These are phyloP conservation scores for Sesamia inferens DNA, from an alignment of 2,888 invertebrate genomes.

Conservation along the genomic window DNA sequence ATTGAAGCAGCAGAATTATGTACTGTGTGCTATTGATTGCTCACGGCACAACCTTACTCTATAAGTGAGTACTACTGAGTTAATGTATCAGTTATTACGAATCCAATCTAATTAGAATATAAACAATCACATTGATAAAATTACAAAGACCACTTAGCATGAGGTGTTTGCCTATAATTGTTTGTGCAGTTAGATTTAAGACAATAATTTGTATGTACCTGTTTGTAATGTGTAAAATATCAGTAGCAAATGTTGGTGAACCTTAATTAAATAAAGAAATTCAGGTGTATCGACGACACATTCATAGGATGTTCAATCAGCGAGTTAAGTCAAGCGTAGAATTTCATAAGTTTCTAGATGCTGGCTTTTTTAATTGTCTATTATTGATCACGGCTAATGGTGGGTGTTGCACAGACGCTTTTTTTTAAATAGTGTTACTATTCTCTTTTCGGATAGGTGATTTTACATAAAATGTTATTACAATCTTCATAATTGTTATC, in stretches of 20 bases:
- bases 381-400: background rate
- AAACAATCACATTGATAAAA: too few species aligned
- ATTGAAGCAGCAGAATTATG: background rate
- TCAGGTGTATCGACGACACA: background rate
- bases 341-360: background rate
- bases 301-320: background rate
- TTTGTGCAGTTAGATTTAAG: too few species aligned
- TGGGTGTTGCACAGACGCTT: too few species aligned
- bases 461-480: background rate
- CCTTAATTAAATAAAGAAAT: too few species aligned
- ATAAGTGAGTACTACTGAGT: constrained; percentile 10
- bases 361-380: background rate
- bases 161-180: too few species aligned
- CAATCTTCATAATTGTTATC: background rate
- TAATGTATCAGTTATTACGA: too few species aligned
- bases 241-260: too few species aligned
- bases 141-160: too few species aligned
- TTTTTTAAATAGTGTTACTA: background rate
- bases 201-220: too few species aligned
- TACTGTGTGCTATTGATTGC: constrained; percentile 1
- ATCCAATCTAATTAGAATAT: too few species aligned
- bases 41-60: background rate
- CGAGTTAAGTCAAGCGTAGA: background rate
- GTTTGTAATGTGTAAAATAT: too few species aligned
- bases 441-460: background rate